Conservation (phyloP, 2,888 invertebrate genomes). For the Aphidius colemani region DNA sequence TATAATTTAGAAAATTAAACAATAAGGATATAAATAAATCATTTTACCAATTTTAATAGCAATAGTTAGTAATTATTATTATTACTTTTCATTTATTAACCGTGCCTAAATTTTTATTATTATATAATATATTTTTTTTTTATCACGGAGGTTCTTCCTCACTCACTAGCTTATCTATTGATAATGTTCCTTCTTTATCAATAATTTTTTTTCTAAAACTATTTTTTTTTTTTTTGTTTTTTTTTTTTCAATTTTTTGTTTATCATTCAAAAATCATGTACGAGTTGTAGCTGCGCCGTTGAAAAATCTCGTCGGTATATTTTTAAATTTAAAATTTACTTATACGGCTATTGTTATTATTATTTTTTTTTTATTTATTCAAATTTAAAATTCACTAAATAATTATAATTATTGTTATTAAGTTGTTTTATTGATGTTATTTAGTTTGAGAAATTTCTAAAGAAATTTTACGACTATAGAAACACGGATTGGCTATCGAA, state of each 20-base stretch:
- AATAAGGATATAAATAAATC: too few species aligned
- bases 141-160: conserved; percentile 17
- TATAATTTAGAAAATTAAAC: too few species aligned
- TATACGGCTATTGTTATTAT: too few species aligned
- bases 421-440: conserved; percentile 9
- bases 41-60: too few species aligned
- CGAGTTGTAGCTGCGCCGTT: conserved; percentile 51
- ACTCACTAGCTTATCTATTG: conserved; percentile 17
- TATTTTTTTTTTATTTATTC: too few species aligned
- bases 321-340: conserved; percentile 1
- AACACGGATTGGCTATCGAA: conserved; percentile 39
- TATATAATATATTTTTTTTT: conserved; percentile 14
- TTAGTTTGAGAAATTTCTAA: conserved; percentile 1
- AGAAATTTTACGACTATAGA: conserved; percentile 9
- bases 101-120: conserved; percentile 11
- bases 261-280: conserved; percentile 44
- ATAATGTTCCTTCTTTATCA: conserved; percentile 1
- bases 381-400: neutral
- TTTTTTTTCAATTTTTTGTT: neutral
- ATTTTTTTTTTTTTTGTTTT: conserved; percentile 8
- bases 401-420: conserved; percentile 9
- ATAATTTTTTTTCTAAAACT: conserved; percentile 6
- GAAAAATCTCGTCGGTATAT: conserved; percentile 38
- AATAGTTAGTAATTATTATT: neutral
- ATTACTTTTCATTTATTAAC: neutral